Evolutionary conservation across 2,113 vertebrate species (phyloP).

Genomic region (Phyllopteryx taeniolatus): DNA sequence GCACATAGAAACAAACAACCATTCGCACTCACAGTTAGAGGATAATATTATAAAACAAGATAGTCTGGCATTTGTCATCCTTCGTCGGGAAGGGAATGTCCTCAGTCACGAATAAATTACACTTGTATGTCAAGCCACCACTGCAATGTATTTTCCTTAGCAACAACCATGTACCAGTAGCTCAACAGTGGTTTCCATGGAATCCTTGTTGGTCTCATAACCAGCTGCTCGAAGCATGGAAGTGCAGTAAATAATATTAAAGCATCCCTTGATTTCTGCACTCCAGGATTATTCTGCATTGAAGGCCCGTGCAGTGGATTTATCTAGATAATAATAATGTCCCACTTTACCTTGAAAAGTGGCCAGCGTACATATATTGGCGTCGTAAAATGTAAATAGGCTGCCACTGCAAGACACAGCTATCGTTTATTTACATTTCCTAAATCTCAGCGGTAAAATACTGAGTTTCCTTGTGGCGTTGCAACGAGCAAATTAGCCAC

Average conservation of each 20-base stretch:
- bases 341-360: not conserved
- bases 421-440: conserved; percentile 1
- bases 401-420: not conserved
- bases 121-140: too few relatives aligned
- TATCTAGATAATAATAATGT: not conserved
- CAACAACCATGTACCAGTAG: too few relatives aligned
- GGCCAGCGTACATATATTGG: not conserved
- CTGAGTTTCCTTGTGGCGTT: conserved; percentile 13
- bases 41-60: too few relatives aligned
- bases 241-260: conserved; percentile 1
- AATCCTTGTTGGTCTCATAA: too few relatives aligned
- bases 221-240: not conserved
- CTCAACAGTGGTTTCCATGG: too few relatives aligned
- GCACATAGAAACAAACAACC: too few relatives aligned
- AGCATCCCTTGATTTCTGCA: not conserved
- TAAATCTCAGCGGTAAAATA: not conserved
- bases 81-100: too few relatives aligned
- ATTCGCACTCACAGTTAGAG: too few relatives aligned
- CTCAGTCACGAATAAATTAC: too few relatives aligned
- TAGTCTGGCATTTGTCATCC: too few relatives aligned
- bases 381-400: not conserved
- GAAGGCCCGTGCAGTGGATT: not conserved
- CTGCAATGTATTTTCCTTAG: too few relatives aligned
- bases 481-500: conserved; percentile 47
- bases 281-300: not conserved